These are phyloP conservation scores for Ceratina japonica DNA, from an alignment of 1,140 invertebrate species.

Conservation along the genomic window DNA sequence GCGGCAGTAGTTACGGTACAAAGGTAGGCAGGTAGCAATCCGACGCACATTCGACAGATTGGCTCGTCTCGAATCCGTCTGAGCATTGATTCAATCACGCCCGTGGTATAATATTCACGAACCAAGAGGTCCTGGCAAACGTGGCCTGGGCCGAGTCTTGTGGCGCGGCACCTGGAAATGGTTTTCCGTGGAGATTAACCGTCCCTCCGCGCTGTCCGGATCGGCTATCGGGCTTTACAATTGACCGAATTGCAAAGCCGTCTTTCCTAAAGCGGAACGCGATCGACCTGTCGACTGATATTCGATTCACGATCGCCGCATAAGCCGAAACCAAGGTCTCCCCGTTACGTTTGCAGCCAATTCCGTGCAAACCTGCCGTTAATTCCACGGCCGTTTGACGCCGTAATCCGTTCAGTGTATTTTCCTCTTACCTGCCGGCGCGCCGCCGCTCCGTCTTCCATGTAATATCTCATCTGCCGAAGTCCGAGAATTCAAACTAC, in stretches of 20 bases:
- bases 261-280: constrained; percentile 2
- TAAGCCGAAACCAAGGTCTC: constrained; percentile 20
- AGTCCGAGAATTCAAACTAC: constrained; percentile 31
- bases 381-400: constrained; percentile 31
- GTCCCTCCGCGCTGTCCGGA: constrained; percentile 7
- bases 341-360: constrained; percentile 30
- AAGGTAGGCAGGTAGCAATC: background rate
- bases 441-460: constrained; percentile 15
- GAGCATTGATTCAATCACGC: constrained; percentile 46
- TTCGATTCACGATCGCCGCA: constrained; percentile 48
- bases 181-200: background rate
- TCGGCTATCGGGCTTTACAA: constrained; percentile 60
- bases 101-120: constrained; percentile 53
- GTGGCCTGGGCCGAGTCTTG: constrained; percentile 2
- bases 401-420: constrained; percentile 16
- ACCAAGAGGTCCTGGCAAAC: constrained; percentile 5
- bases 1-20: no score
- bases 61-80: constrained; percentile 14
- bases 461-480: constrained; percentile 40
- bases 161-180: constrained; percentile 17
- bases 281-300: constrained; percentile 25
- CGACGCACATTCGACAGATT: background rate
- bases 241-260: constrained; percentile 62
- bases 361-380: constrained; percentile 50
- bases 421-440: background rate